phyloP scores from a whole-genome alignment of 2,113 vertebrate species.

The Pogonocichla stellata region DNA sequence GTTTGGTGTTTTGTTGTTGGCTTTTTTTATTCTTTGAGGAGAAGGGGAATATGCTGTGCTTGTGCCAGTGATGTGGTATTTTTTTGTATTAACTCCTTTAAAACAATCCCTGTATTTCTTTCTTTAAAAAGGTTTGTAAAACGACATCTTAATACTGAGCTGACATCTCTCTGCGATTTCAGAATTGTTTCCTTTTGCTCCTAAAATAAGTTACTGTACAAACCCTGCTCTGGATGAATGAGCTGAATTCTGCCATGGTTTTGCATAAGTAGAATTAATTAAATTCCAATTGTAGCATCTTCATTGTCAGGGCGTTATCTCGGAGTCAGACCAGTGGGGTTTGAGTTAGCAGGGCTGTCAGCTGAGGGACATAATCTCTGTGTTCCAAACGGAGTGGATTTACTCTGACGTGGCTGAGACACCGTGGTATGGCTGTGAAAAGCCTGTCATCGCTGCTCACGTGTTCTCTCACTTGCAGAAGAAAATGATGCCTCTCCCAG shows the following conservation, averaged over 20 bases:
- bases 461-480: background rate
- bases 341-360: slow-evolving; percentile 51
- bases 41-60: background rate
- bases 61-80: background rate
- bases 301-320: slow-evolving; percentile 54
- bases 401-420: slow-evolving; percentile 1
- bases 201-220: background rate
- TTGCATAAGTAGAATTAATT: slow-evolving; percentile 59
- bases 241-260: slow-evolving; percentile 37
- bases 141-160: background rate
- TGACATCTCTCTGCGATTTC: background rate
- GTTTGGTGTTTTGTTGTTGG: fast-evolving
- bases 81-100: background rate
- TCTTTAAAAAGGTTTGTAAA: background rate
- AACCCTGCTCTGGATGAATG: slow-evolving; percentile 39
- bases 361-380: slow-evolving; percentile 49
- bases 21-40: background rate
- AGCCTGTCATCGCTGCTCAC: background rate
- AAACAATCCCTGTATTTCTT: background rate
- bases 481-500: slow-evolving; percentile 32
- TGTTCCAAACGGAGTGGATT: slow-evolving; percentile 32
- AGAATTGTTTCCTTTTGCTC: slow-evolving; percentile 11
- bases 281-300: slow-evolving; percentile 50
- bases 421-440: background rate
- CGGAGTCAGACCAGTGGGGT: slow-evolving; percentile 2